Conservation (phyloP, 2,113 vertebrate species). For the Geococcyx californianus region DNA sequence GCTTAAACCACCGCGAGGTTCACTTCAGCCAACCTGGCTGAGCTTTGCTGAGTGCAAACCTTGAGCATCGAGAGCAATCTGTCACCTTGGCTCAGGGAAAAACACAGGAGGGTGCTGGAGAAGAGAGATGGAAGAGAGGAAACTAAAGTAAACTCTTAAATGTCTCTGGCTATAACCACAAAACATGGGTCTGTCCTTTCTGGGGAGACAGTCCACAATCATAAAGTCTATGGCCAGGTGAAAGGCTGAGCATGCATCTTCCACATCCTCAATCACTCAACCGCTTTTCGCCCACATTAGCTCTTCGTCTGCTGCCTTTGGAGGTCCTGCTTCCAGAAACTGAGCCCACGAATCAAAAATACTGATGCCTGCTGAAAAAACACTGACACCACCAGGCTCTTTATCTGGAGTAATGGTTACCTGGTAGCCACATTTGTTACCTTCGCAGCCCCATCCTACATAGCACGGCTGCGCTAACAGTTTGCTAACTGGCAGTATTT, state of each 20-base stretch:
- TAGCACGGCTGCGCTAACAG: background rate
- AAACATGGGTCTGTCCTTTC: rapidly evolving
- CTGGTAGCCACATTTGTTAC: constrained; percentile 58
- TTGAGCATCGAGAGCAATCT: rapidly evolving
- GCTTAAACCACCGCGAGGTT: background rate
- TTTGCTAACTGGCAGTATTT: constrained; percentile 67
- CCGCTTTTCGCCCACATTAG: rapidly evolving
- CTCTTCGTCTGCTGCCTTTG: background rate
- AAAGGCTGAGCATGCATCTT: background rate
- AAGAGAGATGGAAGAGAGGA: background rate
- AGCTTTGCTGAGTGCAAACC: background rate
- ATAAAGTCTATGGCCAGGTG: background rate
- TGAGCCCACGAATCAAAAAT: constrained; percentile 50
- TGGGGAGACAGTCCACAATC: background rate
- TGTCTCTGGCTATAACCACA: background rate
- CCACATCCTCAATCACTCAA: background rate
- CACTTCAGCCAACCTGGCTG: background rate
- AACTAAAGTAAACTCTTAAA: background rate
- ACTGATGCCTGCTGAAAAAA: constrained; percentile 46
- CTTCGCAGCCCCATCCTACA: background rate
- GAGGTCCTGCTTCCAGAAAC: background rate
- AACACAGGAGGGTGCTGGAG: background rate
- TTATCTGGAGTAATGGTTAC: constrained; percentile 52
- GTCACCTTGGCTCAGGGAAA: background rate
- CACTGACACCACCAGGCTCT: constrained; percentile 22